Conservation (phyloP, 2,888 invertebrate species). For the Ametastegia equiseti region DNA sequence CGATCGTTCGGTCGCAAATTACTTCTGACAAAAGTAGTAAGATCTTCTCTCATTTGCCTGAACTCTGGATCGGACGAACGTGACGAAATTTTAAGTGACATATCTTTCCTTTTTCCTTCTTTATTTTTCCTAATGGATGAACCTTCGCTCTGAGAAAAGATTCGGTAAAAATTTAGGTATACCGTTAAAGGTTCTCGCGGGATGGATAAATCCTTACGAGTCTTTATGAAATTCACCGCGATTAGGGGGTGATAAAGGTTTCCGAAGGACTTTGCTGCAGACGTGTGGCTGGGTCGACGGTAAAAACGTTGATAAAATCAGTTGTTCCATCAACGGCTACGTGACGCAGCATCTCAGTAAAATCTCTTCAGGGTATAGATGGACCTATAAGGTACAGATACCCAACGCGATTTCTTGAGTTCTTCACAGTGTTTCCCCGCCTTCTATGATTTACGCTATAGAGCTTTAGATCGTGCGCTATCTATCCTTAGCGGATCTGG, state of each 20-base stretch:
- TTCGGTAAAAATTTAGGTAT: background rate
- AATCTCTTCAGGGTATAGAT: background rate
- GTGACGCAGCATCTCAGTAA: background rate
- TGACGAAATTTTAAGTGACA: background rate
- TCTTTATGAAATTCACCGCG: background rate
- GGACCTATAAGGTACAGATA: background rate
- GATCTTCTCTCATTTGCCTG: background rate
- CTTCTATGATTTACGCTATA: conserved; percentile 34
- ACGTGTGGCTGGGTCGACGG: background rate
- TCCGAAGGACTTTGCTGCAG: background rate
- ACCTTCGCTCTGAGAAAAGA: background rate
- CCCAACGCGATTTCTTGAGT: background rate
- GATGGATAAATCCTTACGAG: background rate
- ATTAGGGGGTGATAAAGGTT: background rate
- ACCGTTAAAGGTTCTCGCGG: background rate
- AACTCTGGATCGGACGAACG: background rate
- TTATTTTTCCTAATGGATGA: background rate
- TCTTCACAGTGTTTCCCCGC: background rate
- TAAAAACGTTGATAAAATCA: conserved; percentile 13
- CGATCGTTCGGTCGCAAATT: conserved; percentile 19
- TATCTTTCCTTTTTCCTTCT: background rate
- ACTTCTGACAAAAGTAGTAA: background rate
- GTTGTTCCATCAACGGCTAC: background rate
- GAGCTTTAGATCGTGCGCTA: conserved; percentile 33
- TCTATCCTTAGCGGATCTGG: conserved; percentile 33